Base-by-base conservation (phyloP, 2,888 invertebrate genomes). In the Melanargia galathea region DNA sequence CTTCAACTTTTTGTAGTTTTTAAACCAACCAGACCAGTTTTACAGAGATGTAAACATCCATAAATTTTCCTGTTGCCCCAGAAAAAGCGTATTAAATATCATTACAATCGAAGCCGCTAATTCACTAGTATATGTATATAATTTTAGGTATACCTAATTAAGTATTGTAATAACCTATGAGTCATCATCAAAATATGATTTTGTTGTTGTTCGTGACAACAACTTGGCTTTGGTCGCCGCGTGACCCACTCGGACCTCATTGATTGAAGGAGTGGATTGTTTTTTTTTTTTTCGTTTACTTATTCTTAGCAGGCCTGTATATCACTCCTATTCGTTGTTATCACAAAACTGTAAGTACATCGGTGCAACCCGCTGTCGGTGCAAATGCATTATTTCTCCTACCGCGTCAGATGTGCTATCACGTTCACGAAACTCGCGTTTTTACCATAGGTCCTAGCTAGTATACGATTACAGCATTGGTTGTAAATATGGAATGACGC, bases 161-260 rank as follows among this genome's bases (percentile, higher is more conserved):
- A 18, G 20, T 57, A 20, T 33, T 46, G 57, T 30, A 57, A 33
- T 57, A 46, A 57, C 13, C 1, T 30, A 35, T 71, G 72, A 74
- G 70, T 68, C 72, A 71, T 68, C 70, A 64, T 52, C 64, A 64
- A 68, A n/a, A n/a, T n/a, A 60, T 67, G 49, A 70, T 69, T 65
- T 60, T 58, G 63, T 64, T 64, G 54, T 62, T 49, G 64, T 59
- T 74, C 74, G 73, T 73, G 73, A 74, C 66, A 61, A 66, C 65
- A 64, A 49, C 54, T 46, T 70, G 70, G 63, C 71, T 70, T 71
- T 71, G 70, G 69, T 58, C 61, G 51, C 35, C 46, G 33, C 33
- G 20, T 46, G 57, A 57, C 46, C 57, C 33, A 26, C 22, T 18
- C 57, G 43, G 45, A 46, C 57, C 33, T 18, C 45, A 18, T 5